Evolutionary conservation across 2,888 invertebrate genomes (phyloP).

Genomic region (Archips crataeganus): DNA sequence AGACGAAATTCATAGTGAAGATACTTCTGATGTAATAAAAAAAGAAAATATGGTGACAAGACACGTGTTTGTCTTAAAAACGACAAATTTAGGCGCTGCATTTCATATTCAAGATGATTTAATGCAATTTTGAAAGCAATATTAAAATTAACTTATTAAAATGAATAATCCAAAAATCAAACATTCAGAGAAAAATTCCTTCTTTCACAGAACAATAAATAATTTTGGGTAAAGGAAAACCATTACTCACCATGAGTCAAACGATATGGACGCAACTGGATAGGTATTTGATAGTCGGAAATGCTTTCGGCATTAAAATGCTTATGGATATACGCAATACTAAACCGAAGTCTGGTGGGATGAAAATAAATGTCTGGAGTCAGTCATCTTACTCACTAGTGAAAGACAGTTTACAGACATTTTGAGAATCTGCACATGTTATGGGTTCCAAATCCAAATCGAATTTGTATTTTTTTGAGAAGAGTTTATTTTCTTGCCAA

Average conservation of each 20-base stretch:
- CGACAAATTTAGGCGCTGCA: slow-evolving; percentile 10
- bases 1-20: slow-evolving; percentile 2
- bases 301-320: slow-evolving; percentile 13
- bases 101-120: neutral
- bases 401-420: too few relatives aligned
- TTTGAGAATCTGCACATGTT: neutral
- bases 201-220: too few relatives aligned
- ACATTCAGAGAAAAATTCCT: too few relatives aligned
- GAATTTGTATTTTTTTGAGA: too few relatives aligned
- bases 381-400: neutral
- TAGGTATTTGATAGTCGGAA: slow-evolving; percentile 20
- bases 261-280: slow-evolving; percentile 1
- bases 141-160: too few relatives aligned
- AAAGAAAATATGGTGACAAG: slow-evolving; percentile 15
- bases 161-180: too few relatives aligned
- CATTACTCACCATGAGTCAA: slow-evolving; percentile 13
- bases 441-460: neutral
- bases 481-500: too few relatives aligned
- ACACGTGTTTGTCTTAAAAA: slow-evolving; percentile 17
- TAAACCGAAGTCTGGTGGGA: neutral
- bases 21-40: slow-evolving; percentile 15
- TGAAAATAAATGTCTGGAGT: neutral
- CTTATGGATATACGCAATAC: slow-evolving; percentile 3
- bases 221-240: neutral
- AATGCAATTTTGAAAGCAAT: too few relatives aligned